These are phyloP conservation scores for Chascanopsetta lugubris DNA, from an alignment of 2,113 vertebrate genomes.

Conservation along the genomic window DNA sequence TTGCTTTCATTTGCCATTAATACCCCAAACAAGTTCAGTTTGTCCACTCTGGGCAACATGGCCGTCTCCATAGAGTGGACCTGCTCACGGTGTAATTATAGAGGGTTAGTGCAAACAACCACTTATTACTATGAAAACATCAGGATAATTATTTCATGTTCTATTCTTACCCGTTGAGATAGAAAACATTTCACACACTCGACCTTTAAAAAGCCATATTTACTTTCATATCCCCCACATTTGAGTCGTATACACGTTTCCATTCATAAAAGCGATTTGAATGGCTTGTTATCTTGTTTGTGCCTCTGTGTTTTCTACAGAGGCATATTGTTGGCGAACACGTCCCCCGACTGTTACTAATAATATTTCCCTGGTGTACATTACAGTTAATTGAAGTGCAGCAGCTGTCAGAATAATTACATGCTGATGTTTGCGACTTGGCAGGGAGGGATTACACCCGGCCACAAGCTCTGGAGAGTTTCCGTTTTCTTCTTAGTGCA, in stretches of 20 bases:
- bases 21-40: too few relatives aligned
- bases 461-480: conserved; percentile 67
- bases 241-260: background rate
- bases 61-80: too few relatives aligned
- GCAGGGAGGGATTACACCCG: conserved; percentile 62
- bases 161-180: background rate
- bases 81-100: too few relatives aligned
- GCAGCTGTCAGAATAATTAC: conserved; percentile 82
- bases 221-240: background rate
- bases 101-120: too few relatives aligned
- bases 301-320: conserved; percentile 41
- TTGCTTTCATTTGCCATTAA: too few relatives aligned
- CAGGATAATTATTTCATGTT: conserved; percentile 8
- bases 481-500: conserved; percentile 31
- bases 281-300: conserved; percentile 52
- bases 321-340: conserved; percentile 37
- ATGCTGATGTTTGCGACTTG: conserved; percentile 76
- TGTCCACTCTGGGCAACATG: too few relatives aligned
- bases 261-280: background rate
- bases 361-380: conserved; percentile 73
- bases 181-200: background rate
- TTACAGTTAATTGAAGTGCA: conserved; percentile 77
- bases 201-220: background rate
- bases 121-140: too few relatives aligned
- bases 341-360: conserved; percentile 63